Evolutionary conservation across 2,797 vertebrate genomes (phyloP), one percentile per base, ranked within the genome.

Genomic region (Spheniscus humboldti): DNA sequence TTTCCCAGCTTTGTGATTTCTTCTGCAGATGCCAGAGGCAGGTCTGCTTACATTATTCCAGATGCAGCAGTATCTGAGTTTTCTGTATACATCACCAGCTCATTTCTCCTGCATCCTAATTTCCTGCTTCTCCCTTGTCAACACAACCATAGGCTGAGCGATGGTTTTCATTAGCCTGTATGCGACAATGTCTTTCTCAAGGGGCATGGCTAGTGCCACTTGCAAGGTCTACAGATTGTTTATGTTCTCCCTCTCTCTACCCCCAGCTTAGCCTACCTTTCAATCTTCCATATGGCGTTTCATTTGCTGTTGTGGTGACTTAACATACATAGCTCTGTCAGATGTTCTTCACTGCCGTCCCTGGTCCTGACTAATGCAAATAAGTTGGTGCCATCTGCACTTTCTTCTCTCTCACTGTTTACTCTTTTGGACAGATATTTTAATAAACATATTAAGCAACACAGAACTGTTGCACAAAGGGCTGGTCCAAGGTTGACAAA

Each of bases 401-500:
- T 96, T 88, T 94, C 63, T 93, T 93, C 53, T 93, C 56, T 91
- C 66, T 91, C 11, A 16, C 76, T 81, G 52, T 84, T 97, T 92
- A 92, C 45, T 88, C 47, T 90, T 94, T 89, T 84, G 94, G 94
- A 90, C 94, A 90, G 87, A 75, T 95, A 90, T 63, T 96, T 95
- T 95, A 90, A 81, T 90, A 94, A 94, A 91, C 76, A 90, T 47
- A 90, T 97, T 79, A 81, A 92, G 83, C 82, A 96, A 96, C 24
- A 33, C 59, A 81, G 66, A 86, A 53, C 71, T 82, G 85, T 92
- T 94, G 89, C 82, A 81, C 73, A 81, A 81, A 96, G 55, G 63
- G 68, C 87, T 4, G 8, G 59, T 92, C 69, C 76, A 56, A 96
- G 75, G 73, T 92, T 96, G 92, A 94, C 62, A 83, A 56, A 91